Base-by-base conservation (phyloP, 2,888 invertebrate species). In the Tetramorium bicarinatum region DNA sequence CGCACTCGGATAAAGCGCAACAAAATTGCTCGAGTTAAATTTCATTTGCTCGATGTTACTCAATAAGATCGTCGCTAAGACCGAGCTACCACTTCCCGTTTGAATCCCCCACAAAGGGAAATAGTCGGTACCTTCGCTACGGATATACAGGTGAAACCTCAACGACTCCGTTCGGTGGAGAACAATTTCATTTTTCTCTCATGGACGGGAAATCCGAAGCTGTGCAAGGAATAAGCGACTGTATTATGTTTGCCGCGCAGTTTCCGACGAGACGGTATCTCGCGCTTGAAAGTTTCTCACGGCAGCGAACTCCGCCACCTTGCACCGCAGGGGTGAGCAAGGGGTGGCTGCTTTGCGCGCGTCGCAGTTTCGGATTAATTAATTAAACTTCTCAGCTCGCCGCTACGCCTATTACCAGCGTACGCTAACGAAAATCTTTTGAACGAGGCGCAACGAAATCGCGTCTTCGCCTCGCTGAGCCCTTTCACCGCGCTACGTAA, bases 321-420 rank as follows among this genome's bases (percentile, higher is more conserved):
- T 11, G 29, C 25, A 56, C 79, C 56, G 34, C 79, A 72, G 18
- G 29, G 29, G 44, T 44, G 79, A 79, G 69, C 44, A 56, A 38
- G 44, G 59, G 79, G 44, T 59, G 79, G 72, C 54, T 44, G 79
- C 72, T 80, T 59, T 59, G 44, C 56, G 56, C 72, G 34, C 56
- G 52, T 49, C 41, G 44, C 52, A 54, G 83, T 61, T 54, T 47
- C 38, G 47, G 52, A 72, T 82, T 71, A 71, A 83, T 75, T 76
- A 76, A 62, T 76, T 75, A 71, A 80, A 66, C 72, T 75, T 21
- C 41, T 34, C 34, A 13, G 34, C 44, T 44, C 77, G 67, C 29
- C 38, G 18, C 25, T 44, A 21, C 25, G 21, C 34, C 71, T 34
- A 34, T 71, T 79, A 62, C 71, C n/a, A 25, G 54, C 41, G 8